These are phyloP conservation scores for Arvicanthis niloticus DNA, from an alignment of 2,113 vertebrate species.

Conservation along the genomic window DNA sequence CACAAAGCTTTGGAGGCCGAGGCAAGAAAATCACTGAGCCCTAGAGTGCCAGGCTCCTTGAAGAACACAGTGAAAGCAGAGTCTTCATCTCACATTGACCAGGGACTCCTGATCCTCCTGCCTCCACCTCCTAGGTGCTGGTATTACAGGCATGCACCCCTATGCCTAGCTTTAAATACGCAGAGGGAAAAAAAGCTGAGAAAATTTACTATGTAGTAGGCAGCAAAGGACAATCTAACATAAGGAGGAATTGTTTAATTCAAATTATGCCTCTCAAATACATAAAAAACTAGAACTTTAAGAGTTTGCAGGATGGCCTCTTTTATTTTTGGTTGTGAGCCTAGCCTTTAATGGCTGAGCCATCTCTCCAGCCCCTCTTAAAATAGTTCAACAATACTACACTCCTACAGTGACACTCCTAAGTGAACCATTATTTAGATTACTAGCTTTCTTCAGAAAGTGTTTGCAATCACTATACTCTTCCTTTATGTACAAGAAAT, in stretches of 20 bases:
- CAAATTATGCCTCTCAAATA: slow-evolving; percentile 6
- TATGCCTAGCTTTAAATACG: neutral
- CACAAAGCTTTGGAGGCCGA: neutral
- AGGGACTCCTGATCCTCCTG: too few relatives aligned
- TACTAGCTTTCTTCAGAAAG: neutral
- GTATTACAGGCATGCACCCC: neutral
- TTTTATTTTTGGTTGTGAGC: neutral
- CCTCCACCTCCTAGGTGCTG: too few relatives aligned
- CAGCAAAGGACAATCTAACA: neutral
- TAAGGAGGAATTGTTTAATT: neutral
- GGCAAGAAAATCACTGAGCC: neutral
- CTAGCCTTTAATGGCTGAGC: too few relatives aligned
- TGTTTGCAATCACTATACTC: neutral
- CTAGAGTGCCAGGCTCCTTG: neutral
- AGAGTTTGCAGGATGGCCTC: neutral
- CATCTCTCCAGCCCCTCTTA: neutral
- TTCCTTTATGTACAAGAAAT: neutral
- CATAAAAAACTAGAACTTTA: neutral
- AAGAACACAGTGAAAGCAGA: neutral
- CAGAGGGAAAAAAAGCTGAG: neutral
- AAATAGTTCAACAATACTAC: neutral
- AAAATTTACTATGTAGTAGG: neutral
- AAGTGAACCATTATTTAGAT: neutral
- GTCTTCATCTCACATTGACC: neutral
- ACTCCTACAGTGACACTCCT: neutral